Base-by-base conservation (phyloP, 2,797 vertebrate genomes). In the Distichodus sexfasciatus region DNA sequence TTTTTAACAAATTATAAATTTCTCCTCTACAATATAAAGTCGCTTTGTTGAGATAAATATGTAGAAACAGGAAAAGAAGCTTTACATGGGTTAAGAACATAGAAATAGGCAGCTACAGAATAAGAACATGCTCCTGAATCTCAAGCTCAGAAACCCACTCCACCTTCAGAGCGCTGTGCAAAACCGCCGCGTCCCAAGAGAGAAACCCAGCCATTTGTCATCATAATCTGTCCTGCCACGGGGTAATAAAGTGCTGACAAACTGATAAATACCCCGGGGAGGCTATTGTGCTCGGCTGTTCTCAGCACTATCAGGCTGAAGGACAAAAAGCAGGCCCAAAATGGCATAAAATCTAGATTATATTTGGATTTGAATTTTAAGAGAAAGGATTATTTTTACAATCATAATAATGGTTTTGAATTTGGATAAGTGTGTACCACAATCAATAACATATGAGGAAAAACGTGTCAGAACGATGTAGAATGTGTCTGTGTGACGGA, bases 191-290 rank as follows among this genome's bases (percentile, higher is more conserved):
- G 21, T 29, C 55, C 12, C 23, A 7, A 31, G 26, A 26, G 51
- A 70, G 67, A 65, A 64, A 40, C 57, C 61, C 47, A 66, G 65
- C 44, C 76, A 80, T 82, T 79, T 75, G 53, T 79, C 79, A 79
- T 79, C 69, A 69, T 79, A 78, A 80, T 76, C 71, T 66, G 36
- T 70, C 41, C 79, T 76, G 80, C 38, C 72, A 77, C 61, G 61
- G 38, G 23, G 41, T 77, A 82, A 79, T 84, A 79, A 75, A 74
- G 61, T 73, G 76, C 76, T 77, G 77, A 81, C 79, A 72, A 68
- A 75, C 41, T 70, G 74, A 78, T 79, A 62, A 69, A 81, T 79
- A 59, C 68, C 69, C 54, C 1, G 4, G 38, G 63, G 69, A 33
- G 1, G n/a, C 44, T 44, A 44, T 21, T 41, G 43, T 54, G 46